Evolutionary conservation across 2,797 vertebrate species (phyloP), one percentile per base, ranked within the genome.

Genomic region (Distichodus sexfasciatus): DNA sequence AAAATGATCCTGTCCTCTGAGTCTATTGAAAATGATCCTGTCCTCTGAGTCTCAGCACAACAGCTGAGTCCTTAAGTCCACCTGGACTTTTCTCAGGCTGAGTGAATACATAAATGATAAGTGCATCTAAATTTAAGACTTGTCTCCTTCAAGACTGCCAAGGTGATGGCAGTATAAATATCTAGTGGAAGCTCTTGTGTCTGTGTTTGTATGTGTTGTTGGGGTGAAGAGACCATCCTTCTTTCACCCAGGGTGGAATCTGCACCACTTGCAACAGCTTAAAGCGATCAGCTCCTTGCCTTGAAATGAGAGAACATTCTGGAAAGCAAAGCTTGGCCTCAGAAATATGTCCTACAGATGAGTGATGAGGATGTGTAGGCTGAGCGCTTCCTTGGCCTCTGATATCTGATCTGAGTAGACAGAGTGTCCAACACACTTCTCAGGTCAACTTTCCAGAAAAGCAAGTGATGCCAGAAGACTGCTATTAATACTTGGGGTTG

Each of bases 291-390:
- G 83, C 77, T 80, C 82, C 69, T 80, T 80, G 68, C 65, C 80
- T 74, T 87, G 91, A 89, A 93, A 92, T 81, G 19, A 50, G 84
- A 92, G 89, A 87, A 82, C 82, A 84, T 83, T 85, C 86, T 89
- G 88, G 89, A 90, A 89, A 90, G 86, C 79, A 86, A 86, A 90
- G 89, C 81, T 83, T 88, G 83, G 81, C 80, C 76, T 80, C 81
- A 84, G 84, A 90, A 85, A 86, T 88, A 88, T 76, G 77, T 79
- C 68, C 80, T 84, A 85, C 38, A 71, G 87, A 87, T 87, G 86
- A 90, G 89, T 83, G 71, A 79, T 26, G 61, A 82, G 80, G 87
- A 85, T 87, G 83, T 85, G 77, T 76, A 51, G 48, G 80, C 64
- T 77, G 11, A 28, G 36, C 75, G 66, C 83, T 82, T 79, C 84